Evolutionary conservation across 2,888 invertebrate species (phyloP), one percentile per base, ranked within the genome.

Genomic region (Tuta absoluta): DNA sequence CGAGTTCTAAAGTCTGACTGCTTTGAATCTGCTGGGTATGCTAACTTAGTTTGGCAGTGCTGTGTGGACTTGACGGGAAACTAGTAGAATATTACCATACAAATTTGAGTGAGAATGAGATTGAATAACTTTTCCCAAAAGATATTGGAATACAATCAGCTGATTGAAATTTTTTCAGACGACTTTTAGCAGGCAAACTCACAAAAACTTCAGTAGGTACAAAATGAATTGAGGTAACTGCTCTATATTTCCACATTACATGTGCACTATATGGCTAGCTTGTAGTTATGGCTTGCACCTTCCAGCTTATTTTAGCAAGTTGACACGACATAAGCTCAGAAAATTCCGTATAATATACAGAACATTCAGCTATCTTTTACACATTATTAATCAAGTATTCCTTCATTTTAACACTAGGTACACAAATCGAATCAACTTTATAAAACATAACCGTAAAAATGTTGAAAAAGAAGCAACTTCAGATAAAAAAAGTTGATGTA

Each of bases 251-350:
- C 24, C 14, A 1, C 14, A 11, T 14, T 23, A 53, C 51, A 53
- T 68, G 71, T 72, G 73, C 70, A 75, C 70, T 77, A 75, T 77
- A 83, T 85, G 80, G 79, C 84, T 85, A 82, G 79, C 80, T 79
- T 78, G 79, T 69, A 70, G 75, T 80, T n/a, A 86, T 87, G 86
- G 85, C 85, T 76, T 79, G 81, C 82, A 84, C 80, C 82, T 79
- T 74, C 79, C 71, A 17, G 71, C 79, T 77, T 71, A 68, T 73
- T 75, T 71, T 73, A 75, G 76, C 74, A 73, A 67, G 67, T 66
- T 28, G 49, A 64, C 53, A 65, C 41, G 56, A 49, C 45, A 63
- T 56, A 51, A 62, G 62, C 65, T 14, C 21, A 23, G 17, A 49
- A 11, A 1, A 53, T 23, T 23, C 14, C 12, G 10, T 4, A 14